These are phyloP conservation scores for Lonchura striata DNA, from an alignment of 2,113 vertebrate species.

Conservation along the genomic window DNA sequence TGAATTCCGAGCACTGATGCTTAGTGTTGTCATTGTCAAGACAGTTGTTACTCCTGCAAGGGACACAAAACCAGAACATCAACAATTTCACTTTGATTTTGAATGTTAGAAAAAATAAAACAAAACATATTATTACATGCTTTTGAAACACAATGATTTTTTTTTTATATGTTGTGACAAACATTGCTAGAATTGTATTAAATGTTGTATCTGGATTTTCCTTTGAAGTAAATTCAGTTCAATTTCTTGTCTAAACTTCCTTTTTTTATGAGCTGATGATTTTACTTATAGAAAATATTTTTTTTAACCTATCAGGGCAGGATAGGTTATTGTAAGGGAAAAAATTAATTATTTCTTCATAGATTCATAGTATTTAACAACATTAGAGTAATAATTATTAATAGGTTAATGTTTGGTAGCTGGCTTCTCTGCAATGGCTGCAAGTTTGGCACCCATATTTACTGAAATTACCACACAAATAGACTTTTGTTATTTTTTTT, in stretches of 20 bases:
- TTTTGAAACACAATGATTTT: not conserved
- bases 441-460: not conserved
- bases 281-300: not conserved
- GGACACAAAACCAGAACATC: not conserved
- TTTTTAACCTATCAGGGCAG: not conserved
- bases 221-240: not conserved
- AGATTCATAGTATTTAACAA: not conserved
- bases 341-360: not conserved
- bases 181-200: not conserved
- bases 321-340: not conserved
- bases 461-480: not conserved
- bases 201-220: not conserved
- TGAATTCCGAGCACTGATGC: conserved; percentile 95
- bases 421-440: not conserved
- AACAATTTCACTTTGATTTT: not conserved
- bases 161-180: not conserved
- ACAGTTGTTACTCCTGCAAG: conserved; percentile 93
- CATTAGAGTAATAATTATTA: not conserved
- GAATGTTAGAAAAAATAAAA: not conserved
- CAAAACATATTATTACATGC: not conserved
- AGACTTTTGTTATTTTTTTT: not conserved
- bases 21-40: conserved; percentile 95
- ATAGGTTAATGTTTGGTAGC: not conserved
- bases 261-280: not conserved
- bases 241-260: not conserved